Evolutionary conservation across 2,113 vertebrate genomes (phyloP), one percentile per base, ranked within the genome.

Genomic region (Carollia perspicillata): DNA sequence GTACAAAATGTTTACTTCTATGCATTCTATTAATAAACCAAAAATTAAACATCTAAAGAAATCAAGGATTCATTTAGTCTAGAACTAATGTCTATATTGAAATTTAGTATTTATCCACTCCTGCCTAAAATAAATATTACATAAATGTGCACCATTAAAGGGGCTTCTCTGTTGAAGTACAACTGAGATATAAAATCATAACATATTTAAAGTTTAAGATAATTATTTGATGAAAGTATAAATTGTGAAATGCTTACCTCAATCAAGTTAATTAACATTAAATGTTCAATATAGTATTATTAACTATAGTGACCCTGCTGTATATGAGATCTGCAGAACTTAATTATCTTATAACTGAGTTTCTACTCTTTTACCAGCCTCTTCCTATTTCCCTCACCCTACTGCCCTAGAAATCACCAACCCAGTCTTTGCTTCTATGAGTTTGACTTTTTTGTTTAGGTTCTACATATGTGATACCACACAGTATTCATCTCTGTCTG

Each of bases 11-110:
- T 37, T 69, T 42, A 53, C 30, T 55, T 74, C 26, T 74, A 40
- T 63, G 20, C 26, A 66, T 63, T 87, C 65, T 90, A 66, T 53
- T 55, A 95, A 77, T 60, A 96, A 89, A 60, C 20, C 63, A 51
- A 75, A 75, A 94, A 94, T 66, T 92, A 96, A 94, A 93, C 13
- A 5, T 71, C 42, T 93, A 80, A 97, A 40, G 72, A 92, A 53
- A 72, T 10, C 42, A 71, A 86, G 28, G 44, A 68, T 55, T 84
- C n/a, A 90, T 89, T 95, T 79, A 79, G 66, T 37, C 35, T 65
- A 86, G 42, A 75, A 81, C 42, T 42, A 91, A 69, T 7, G 7
- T 89, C 22, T 75, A 51, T 6, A 80, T 7, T 96, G 35, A 86
- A 94, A 79, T 51, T 20, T 16, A 47, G 83, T 12, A 33, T 89